phyloP scores from a whole-genome alignment of 2,113 vertebrate genomes.

The Procavia capensis region DNA sequence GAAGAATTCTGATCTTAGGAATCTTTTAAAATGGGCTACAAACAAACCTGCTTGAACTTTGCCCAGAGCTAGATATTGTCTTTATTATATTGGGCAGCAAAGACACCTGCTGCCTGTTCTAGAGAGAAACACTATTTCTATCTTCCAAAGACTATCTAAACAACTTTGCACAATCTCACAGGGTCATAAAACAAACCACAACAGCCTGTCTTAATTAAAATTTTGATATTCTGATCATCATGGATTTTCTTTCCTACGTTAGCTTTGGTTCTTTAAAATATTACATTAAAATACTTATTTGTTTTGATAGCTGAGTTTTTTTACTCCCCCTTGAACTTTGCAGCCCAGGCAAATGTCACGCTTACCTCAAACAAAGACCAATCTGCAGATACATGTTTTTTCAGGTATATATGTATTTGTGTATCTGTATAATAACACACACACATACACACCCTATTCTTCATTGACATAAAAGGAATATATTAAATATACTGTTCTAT shows the following conservation, averaged over 20 bases:
- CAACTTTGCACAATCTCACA: background rate
- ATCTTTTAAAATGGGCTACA: background rate
- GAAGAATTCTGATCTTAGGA: background rate
- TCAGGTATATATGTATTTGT: background rate
- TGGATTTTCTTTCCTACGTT: too few relatives aligned
- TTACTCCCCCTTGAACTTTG: background rate
- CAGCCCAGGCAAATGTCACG: background rate
- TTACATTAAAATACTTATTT: background rate
- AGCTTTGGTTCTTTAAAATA: too few relatives aligned
- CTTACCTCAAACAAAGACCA: background rate
- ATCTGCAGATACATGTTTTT: background rate
- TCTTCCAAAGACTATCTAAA: background rate
- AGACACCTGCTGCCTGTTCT: background rate
- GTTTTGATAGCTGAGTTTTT: background rate
- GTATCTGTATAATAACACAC: background rate
- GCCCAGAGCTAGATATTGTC: too few relatives aligned
- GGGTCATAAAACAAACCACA: background rate
- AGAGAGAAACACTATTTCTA: background rate
- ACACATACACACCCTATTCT: background rate
- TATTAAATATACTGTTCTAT: background rate
- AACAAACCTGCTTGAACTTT: background rate
- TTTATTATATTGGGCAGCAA: too few relatives aligned
- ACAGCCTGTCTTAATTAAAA: conserved; percentile 13
- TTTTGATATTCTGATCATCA: background rate
- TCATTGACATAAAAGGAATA: background rate